Evolutionary conservation across 2,113 vertebrate genomes (phyloP).

Genomic region (Equus przewalskii): DNA sequence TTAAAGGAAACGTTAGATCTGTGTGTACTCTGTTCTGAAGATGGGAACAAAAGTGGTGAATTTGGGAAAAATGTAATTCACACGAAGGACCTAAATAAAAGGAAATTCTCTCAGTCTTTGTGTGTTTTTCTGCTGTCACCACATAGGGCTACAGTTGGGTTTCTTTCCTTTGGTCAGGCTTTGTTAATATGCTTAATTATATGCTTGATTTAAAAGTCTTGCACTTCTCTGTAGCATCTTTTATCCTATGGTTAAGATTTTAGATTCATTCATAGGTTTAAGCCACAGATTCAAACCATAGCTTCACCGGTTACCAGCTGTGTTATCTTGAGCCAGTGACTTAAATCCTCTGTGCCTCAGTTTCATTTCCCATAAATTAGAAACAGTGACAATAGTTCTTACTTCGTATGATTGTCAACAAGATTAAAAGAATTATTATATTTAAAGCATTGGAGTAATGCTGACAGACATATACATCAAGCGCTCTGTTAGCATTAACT

Average conservation of each 20-base stretch:
- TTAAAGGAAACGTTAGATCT: neutral
- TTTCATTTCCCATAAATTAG: neutral
- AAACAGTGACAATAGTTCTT: neutral
- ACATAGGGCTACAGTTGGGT: neutral
- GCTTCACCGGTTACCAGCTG: neutral
- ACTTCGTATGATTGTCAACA: neutral
- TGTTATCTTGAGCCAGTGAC: neutral
- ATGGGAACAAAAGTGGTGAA: neutral
- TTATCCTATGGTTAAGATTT: neutral
- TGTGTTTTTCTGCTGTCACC: neutral
- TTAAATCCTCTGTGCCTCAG: neutral
- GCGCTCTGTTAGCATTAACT: neutral
- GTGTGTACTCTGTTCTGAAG: neutral
- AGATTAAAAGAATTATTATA: neutral
- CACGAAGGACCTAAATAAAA: neutral
- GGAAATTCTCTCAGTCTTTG: neutral
- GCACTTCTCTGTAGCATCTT: neutral
- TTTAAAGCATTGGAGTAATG: neutral
- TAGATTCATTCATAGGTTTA: conserved; percentile 1
- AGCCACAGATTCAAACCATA: neutral
- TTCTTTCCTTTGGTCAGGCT: neutral
- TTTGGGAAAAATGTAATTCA: neutral
- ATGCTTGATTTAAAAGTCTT: neutral
- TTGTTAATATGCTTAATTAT: neutral
- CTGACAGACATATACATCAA: neutral